Evolutionary conservation across 2,888 invertebrate genomes (phyloP), one percentile per base, ranked within the genome.

Genomic region (Cremastinae sp.): DNA sequence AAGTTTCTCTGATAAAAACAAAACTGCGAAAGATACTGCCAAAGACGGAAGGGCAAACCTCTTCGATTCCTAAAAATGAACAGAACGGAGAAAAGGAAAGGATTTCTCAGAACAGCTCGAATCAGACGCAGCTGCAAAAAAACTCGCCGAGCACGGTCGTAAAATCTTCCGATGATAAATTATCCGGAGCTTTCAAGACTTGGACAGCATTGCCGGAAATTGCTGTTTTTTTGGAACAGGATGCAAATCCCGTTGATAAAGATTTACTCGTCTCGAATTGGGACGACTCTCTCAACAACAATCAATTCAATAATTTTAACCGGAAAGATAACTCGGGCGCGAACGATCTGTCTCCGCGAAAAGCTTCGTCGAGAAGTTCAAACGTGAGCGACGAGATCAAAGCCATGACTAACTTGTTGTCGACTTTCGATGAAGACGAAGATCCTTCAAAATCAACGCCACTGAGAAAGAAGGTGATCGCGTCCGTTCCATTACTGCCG

Each of bases 251-350:
- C 0, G 10, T 1, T 0, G 16, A 20, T 3, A 45, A 64, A 12
- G 28, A 43, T 8, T 37, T 9, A 43, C 18, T 47, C 3, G 18
- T 7, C 10, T n/a, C 10, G 22, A 2, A 2, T 35, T 61, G 61
- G 55, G 53, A 55, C 2, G 68, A 64, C n/a, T 39, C 64, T 8
- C n/a, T 65, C 9, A 76, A 73, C 64, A 73, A 73, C 7, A 76
- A 73, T 53, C 66, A 37, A 1, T 8, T 45, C 3, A 49, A 28
- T 18, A 20, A 35, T 5, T 0, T 16, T n/a, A 43, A 4, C 1
- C 7, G 28, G 14, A 59, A 41, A 9, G 8, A 16, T 16, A 1
- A 5, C 9, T 16, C 8, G 16, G 5, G n/a, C 1, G 45, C 3
- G 1, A 0, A 3, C 10, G n/a, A n/a, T n/a, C 10, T 43, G 9